Percentiles rank a stretch among this genome's conserved stretches.
Conservation (phyloP, 2,797 vertebrate species). For the Cottoperca gobio region DNA sequence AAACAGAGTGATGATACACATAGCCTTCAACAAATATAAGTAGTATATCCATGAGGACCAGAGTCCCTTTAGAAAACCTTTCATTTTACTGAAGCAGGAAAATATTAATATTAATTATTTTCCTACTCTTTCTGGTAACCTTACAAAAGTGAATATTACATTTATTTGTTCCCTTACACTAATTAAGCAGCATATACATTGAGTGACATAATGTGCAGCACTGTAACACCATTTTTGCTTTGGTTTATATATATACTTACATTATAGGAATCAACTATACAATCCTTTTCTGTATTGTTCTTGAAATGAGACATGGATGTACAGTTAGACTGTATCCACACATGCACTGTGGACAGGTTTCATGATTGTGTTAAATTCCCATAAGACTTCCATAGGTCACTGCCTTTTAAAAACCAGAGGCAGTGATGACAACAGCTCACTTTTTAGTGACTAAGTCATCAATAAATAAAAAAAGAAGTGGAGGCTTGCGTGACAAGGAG, state of each 20-base stretch:
- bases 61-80: too few relatives aligned
- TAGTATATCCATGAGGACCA: too few relatives aligned
- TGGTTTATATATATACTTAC: not conserved
- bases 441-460: slow-evolving; percentile 58
- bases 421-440: slow-evolving; percentile 40
- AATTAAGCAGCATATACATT: not conserved
- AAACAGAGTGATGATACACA: not conserved
- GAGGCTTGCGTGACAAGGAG: slow-evolving; percentile 78
- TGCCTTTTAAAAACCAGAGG: slow-evolving; percentile 7
- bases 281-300: not conserved
- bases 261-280: not conserved
- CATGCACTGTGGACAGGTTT: not conserved
- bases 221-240: not conserved
- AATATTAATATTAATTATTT: too few relatives aligned
- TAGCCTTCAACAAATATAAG: slow-evolving; percentile 2
- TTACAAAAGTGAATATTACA: not conserved
- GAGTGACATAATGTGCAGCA: not conserved
- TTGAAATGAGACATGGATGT: not conserved
- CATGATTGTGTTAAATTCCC: not conserved
- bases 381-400: not conserved
- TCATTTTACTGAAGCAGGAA: too few relatives aligned
- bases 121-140: not conserved
- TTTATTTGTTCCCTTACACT: not conserved
- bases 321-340: not conserved
- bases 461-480: slow-evolving; percentile 72